Evolutionary conservation across 2,113 vertebrate species (phyloP), one percentile per base, ranked within the genome.

Genomic region (Mobula hypostoma): DNA sequence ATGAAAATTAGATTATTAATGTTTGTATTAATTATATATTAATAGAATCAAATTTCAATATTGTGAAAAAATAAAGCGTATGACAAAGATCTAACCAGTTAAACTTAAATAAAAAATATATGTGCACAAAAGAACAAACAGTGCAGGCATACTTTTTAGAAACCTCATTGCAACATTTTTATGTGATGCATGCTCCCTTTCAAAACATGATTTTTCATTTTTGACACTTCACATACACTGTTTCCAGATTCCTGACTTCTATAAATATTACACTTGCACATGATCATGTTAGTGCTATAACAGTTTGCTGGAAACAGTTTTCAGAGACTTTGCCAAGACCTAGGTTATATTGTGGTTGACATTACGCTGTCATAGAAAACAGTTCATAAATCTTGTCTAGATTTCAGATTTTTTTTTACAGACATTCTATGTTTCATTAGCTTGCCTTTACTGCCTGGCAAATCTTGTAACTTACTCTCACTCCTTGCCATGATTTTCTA

Each of bases 141-240:
- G 48, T 93, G 36, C 70, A 40, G 74, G 70, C 68, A 76, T 74
- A 68, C 40, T 93, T 74, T 93, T 70, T 93, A 76, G 68, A 93
- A 93, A 93, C 24, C 91, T 93, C 36, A 76, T 48, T 19, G 24
- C 68, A 93, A 93, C 19, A 76, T 93, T 74, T 93, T 93, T 74
- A 70, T 92, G 91, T 93, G 91, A 93, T 93, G 68, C 61, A 74
- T 93, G 68, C 91, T 92, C 68, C 72, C 68, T 93, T 93, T 93
- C 68, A 93, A 93, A 93, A 93, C 91, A 93, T 76, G 40, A 93
- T 93, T 93, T 76, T 93, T 93, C 91, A 93, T 93, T 93, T 93
- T 76, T 36, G 91, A 93, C 70, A 93, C 66, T 93, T 76, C 91
- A 56, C 70, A 74, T 93, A 93, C 72, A 93, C 91, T 93, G 36